Percentiles rank a stretch among this genome's conserved stretches.
These are phyloP conservation scores for Erebia palarica DNA, from an alignment of 2,888 invertebrate species.

Conservation along the genomic window DNA sequence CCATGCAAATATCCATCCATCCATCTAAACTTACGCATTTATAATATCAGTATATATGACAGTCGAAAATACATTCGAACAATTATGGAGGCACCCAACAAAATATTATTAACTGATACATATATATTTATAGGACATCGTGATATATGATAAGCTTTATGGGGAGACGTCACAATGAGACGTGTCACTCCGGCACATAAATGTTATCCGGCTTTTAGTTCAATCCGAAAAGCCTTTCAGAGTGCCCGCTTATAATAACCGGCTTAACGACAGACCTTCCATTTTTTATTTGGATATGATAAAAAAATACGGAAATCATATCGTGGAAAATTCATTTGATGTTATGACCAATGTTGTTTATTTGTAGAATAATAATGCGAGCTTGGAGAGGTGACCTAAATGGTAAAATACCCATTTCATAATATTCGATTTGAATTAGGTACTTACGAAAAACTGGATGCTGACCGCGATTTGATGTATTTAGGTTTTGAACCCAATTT, in stretches of 20 bases:
- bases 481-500: too few species aligned
- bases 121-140: background rate
- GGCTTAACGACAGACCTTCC: slow-evolving; percentile 23
- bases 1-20: too few species aligned
- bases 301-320: slow-evolving; percentile 11
- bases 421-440: too few species aligned
- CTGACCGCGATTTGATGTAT: too few species aligned
- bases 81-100: too few species aligned
- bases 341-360: background rate
- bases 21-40: too few species aligned
- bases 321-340: slow-evolving; percentile 1
- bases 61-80: too few species aligned
- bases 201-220: slow-evolving; percentile 37
- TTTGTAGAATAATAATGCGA: background rate
- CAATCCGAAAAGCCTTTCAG: slow-evolving; percentile 36
- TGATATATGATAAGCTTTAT: slow-evolving; percentile 26
- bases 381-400: background rate
- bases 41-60: too few species aligned
- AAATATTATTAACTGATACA: background rate
- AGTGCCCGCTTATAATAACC: slow-evolving; percentile 33
- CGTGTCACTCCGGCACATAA: slow-evolving; percentile 32
- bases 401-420: too few species aligned
- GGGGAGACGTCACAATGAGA: slow-evolving; percentile 28
- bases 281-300: slow-evolving; percentile 23
- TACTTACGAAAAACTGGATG: too few species aligned